Conservation (phyloP, 30 jellyfish, hydroid and myxozoan genomes). For the Mastigias papua region DNA sequence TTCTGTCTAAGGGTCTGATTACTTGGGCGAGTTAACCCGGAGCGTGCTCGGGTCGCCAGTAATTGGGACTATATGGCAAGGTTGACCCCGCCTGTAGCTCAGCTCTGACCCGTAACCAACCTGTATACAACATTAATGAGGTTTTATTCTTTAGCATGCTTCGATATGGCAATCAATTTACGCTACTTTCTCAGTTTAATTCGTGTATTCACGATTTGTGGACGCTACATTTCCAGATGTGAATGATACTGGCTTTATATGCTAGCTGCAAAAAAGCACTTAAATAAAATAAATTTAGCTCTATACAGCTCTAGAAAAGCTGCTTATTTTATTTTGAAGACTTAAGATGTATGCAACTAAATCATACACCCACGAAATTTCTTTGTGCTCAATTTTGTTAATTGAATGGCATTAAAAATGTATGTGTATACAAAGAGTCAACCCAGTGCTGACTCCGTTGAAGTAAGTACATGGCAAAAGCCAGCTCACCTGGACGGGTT, state of each 20-base stretch:
- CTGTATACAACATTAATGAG: background rate
- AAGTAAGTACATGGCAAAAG: background rate
- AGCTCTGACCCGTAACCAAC: background rate
- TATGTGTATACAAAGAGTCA: background rate
- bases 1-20: too few relatives aligned
- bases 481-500: conserved; percentile 2
- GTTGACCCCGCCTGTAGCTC: background rate
- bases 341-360: background rate
- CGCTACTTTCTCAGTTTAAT: background rate
- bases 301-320: background rate
- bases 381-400: conserved; percentile 4
- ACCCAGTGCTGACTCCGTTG: background rate
- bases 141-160: background rate
- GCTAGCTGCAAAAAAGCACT: background rate
- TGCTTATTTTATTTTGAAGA: background rate
- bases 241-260: background rate
- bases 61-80: background rate
- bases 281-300: background rate
- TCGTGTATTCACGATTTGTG: background rate
- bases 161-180: background rate
- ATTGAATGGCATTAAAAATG: background rate
- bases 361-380: conserved; percentile 7
- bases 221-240: background rate
- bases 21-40: too few relatives aligned
- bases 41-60: background rate